These are phyloP conservation scores for Dufourea novaeangliae DNA, from an alignment of 1,140 invertebrate genomes.

Conservation along the genomic window DNA sequence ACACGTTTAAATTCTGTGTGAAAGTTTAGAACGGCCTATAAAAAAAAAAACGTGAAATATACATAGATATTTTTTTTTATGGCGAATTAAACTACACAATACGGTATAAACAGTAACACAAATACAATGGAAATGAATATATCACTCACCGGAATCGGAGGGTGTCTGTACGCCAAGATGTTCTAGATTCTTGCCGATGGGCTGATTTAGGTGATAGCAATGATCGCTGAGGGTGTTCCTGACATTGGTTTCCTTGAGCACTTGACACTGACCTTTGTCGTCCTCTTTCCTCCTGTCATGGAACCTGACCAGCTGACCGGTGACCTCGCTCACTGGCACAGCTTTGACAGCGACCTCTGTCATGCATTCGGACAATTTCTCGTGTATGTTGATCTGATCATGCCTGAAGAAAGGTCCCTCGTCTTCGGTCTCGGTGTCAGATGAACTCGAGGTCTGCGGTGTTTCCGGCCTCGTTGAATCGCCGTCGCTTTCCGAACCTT, in stretches of 20 bases:
- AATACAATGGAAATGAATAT: background rate
- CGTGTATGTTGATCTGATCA: conserved; percentile 73
- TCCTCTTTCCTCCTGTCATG: conserved; percentile 69
- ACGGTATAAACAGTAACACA: no score
- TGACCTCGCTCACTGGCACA: conserved; percentile 72
- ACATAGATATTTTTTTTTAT: no score
- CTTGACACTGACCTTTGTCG: conserved; percentile 57
- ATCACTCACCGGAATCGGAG: conserved; percentile 91
- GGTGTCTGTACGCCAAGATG: conserved; percentile 89
- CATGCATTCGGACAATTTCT: conserved; percentile 73
- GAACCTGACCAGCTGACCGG: conserved; percentile 67
- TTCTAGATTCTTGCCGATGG: conserved; percentile 81
- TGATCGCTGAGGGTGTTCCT: conserved; percentile 84
- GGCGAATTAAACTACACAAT: no score
- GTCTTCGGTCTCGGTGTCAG: conserved; percentile 61
- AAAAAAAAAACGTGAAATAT: no score
- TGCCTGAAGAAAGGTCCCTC: conserved; percentile 72
- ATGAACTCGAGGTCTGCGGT: conserved; percentile 44
- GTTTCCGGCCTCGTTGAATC: conserved; percentile 76
- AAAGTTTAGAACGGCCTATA: no score
- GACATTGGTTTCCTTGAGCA: conserved; percentile 64
- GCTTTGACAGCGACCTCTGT: conserved; percentile 59
- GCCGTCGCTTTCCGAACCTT: conserved; percentile 70
- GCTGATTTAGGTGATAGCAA: conserved; percentile 86
- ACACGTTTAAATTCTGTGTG: background rate